These are phyloP conservation scores for Odontocerum albicorne DNA, from an alignment of 2,888 invertebrate species.

Conservation along the genomic window DNA sequence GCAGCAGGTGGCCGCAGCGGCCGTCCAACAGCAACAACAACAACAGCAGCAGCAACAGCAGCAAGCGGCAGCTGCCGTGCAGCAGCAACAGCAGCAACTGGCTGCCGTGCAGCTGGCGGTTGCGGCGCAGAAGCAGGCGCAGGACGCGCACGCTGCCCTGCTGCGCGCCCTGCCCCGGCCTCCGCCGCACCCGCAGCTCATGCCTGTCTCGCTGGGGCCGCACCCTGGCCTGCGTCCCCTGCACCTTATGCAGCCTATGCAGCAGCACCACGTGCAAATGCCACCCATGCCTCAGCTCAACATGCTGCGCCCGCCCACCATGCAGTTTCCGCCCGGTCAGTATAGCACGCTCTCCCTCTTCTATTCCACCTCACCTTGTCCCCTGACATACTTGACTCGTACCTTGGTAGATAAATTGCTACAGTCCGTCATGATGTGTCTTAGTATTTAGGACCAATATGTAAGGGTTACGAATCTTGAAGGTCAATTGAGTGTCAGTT, in stretches of 20 bases:
- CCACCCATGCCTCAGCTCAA: slow-evolving; percentile 37
- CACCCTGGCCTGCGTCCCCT: slow-evolving; percentile 24
- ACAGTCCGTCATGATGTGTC: no score
- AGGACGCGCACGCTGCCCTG: slow-evolving; percentile 41
- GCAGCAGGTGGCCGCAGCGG: slow-evolving; percentile 26
- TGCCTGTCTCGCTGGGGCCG: slow-evolving; percentile 24
- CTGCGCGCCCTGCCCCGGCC: slow-evolving; percentile 48
- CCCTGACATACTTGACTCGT: no score
- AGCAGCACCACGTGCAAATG: no score
- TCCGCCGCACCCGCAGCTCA: slow-evolving; percentile 39
- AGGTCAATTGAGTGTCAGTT: no score
- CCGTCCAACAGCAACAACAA: slow-evolving; percentile 19
- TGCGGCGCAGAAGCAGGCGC: slow-evolving; percentile 47
- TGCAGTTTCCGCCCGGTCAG: slow-evolving; percentile 37
- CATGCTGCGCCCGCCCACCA: slow-evolving; percentile 35
- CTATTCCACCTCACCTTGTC: no score
- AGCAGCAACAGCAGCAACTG: slow-evolving; percentile 49
- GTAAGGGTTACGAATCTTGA: no score
- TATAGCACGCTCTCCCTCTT: neutral
- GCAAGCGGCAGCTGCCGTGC: slow-evolving; percentile 28
- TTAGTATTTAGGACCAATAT: no score
- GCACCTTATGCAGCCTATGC: slow-evolving; percentile 29
- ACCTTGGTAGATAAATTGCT: no score
- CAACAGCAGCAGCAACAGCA: slow-evolving; percentile 29
- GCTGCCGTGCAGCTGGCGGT: slow-evolving; percentile 56